Evolutionary conservation across 2,113 vertebrate genomes (phyloP), one percentile per base, ranked within the genome.

Genomic region (Ophthalmolycus amberensis): DNA sequence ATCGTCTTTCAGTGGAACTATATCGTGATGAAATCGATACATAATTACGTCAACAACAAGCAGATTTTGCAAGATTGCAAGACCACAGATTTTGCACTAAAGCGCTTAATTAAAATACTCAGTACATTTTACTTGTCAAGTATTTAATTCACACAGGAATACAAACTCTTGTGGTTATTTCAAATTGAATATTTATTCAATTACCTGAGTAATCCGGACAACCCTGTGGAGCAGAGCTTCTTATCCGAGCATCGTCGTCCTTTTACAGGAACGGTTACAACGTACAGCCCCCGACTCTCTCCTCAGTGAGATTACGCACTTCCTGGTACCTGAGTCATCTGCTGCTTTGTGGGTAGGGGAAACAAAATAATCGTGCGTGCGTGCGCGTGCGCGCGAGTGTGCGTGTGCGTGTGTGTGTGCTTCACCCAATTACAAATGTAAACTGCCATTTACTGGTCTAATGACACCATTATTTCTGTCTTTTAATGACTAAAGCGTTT

Each of bases 251-350:
- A n/a, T 68, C 52, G n/a, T 75, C 67, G 50, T 66, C 32, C 10
- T 46, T 67, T 32, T 10, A 11, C 34, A 56, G 63, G 18, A 32
- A 32, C 4, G 14, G 60, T 75, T 34, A 52, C 14, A 37, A 65
- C 25, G 15, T 62, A 68, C 27, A 46, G 15, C 32, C 54, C 38
- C 38, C 20, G 46, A 83, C 81, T 67, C 27, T 81, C 56, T 79
- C 34, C 56, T 65, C 15, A 8, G 34, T 63, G 40, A 80, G 54
- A 81, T 65, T 56, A 80, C 58, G 32, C 80, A 71, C 63, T 86
- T 79, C 75, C 81, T 88, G 80, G 81, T 84, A 80, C 69, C 67
- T 40, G 34, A 71, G 79, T 80, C 74, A 85, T 90, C 60, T 76
- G 58, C 83, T 74, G 58, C 73, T 83, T 44, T 88, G 67, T 85